Evolutionary conservation across 2,797 vertebrate genomes (phyloP).

Genomic region (Yasuhikotakia modesta): DNA sequence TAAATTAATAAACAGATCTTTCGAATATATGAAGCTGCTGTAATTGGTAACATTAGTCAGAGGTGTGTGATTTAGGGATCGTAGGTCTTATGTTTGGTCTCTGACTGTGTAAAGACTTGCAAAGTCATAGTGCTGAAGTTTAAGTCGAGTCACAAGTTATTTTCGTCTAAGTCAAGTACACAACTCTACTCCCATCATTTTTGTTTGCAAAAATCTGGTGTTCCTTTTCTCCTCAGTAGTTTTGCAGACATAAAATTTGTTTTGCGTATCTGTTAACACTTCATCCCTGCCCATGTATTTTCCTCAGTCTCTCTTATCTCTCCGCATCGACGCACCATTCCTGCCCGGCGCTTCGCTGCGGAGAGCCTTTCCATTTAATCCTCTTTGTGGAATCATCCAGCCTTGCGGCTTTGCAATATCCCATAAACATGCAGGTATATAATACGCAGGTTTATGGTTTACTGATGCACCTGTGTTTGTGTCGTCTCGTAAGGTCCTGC

Average conservation of each 20-base stretch:
- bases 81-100: too few relatives aligned
- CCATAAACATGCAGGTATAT: constrained; percentile 65
- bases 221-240: constrained; percentile 50
- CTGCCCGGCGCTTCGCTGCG: constrained; percentile 47
- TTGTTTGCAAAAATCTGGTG: too few relatives aligned
- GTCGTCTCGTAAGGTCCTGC: constrained; percentile 15
- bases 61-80: too few relatives aligned
- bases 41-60: constrained; percentile 59
- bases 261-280: constrained; percentile 55
- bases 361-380: constrained; percentile 44
- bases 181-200: too few relatives aligned
- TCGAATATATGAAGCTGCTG: background rate
- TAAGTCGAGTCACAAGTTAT: too few relatives aligned
- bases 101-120: too few relatives aligned
- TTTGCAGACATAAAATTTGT: constrained; percentile 61
- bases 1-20: constrained; percentile 59
- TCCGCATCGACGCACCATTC: constrained; percentile 12
- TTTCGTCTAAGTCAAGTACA: too few relatives aligned
- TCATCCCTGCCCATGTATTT: constrained; percentile 59
- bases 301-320: constrained; percentile 39
- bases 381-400: constrained; percentile 30
- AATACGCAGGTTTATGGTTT: constrained; percentile 60
- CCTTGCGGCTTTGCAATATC: constrained; percentile 53
- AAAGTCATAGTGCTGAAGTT: too few relatives aligned
- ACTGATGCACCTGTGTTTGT: constrained; percentile 61